Evolutionary conservation across 2,888 invertebrate genomes (phyloP).

Genomic region (Pheosia gnoma): DNA sequence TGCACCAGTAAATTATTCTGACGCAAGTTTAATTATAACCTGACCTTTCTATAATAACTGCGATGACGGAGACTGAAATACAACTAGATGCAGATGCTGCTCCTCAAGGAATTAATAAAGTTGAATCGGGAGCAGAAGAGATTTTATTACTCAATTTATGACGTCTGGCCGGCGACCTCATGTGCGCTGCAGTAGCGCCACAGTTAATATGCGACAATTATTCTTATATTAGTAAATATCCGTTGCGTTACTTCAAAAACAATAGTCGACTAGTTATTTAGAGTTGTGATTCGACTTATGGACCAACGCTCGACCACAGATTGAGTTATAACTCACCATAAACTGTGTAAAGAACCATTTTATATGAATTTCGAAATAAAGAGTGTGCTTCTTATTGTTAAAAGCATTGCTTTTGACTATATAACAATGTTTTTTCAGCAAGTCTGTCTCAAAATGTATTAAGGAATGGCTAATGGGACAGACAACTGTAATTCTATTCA

Average conservation of each 20-base stretch:
- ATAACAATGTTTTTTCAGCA: no score
- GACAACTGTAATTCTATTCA: no score
- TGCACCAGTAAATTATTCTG: not conserved
- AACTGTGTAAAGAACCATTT: no score
- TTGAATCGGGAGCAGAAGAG: constrained; percentile 25
- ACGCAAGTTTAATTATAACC: not conserved
- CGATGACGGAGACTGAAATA: constrained; percentile 5
- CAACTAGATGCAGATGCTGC: constrained; percentile 3
- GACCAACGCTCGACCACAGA: no score
- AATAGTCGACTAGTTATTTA: not conserved
- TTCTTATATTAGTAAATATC: not conserved
- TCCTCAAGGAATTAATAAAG: constrained; percentile 10
- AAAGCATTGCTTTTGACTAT: no score
- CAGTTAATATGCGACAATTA: not conserved
- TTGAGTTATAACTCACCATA: no score
- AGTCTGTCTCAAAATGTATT: no score
- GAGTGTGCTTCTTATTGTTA: no score
- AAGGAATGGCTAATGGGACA: no score
- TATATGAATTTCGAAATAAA: no score
- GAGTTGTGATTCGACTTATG: no score
- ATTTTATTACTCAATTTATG: constrained; percentile 40
- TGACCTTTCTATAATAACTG: constrained; percentile 1
- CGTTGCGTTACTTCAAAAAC: not conserved
- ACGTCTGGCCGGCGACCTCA: constrained; percentile 46
- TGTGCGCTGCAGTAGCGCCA: constrained; percentile 3